A percentile compares a stretch with the other conserved stretches of the same genome.
Conservation (phyloP, 2,797 vertebrate genomes). For the Chelon labrosus region DNA sequence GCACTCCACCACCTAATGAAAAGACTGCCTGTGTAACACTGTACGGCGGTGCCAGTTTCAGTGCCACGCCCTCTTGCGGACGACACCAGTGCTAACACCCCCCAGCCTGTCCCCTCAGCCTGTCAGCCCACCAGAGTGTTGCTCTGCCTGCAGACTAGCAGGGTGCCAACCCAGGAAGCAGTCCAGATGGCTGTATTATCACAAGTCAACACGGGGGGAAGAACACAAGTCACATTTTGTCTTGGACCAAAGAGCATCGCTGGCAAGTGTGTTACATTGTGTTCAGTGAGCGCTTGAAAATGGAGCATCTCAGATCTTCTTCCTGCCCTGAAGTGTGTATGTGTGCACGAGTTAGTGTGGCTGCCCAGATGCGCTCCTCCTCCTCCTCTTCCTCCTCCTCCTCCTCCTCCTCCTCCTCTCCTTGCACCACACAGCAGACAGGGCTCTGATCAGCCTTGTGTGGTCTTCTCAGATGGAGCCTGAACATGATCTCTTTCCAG, state of each 20-base stretch:
- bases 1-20: constrained; percentile 53
- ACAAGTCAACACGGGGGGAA: constrained; percentile 51
- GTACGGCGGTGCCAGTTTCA: constrained; percentile 74
- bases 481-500: constrained; percentile 85
- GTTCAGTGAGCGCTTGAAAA: constrained; percentile 54
- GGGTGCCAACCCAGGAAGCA: constrained; percentile 74
- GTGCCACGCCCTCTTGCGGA: constrained; percentile 79
- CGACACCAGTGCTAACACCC: constrained; percentile 70
- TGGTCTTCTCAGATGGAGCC: constrained; percentile 84
- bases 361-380: constrained; percentile 69
- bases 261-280: constrained; percentile 57
- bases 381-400: constrained; percentile 39
- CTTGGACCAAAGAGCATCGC: constrained; percentile 76
- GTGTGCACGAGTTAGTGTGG: constrained; percentile 42
- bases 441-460: constrained; percentile 82
- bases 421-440: constrained; percentile 73
- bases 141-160: constrained; percentile 74
- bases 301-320: constrained; percentile 66
- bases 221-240: constrained; percentile 66
- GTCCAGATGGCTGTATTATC: constrained; percentile 71
- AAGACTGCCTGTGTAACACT: constrained; percentile 78
- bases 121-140: constrained; percentile 65
- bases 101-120: constrained; percentile 57
- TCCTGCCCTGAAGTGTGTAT: constrained; percentile 59
- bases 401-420: constrained; percentile 47